phyloP scores from a whole-genome alignment of 2,113 vertebrate species.

The Pseudolaguvia tuberculata region DNA sequence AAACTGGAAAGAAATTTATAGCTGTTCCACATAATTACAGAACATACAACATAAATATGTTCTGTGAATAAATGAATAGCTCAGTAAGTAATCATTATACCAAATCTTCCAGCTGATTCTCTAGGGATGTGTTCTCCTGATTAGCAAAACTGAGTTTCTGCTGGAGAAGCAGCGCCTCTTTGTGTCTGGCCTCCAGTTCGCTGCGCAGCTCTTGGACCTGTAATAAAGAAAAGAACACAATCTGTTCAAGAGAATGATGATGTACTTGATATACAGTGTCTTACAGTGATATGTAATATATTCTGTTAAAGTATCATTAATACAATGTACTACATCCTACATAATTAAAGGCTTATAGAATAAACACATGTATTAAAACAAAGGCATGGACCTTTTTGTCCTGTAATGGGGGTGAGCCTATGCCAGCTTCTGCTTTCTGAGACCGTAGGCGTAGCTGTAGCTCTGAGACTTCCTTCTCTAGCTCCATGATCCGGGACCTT shows the following conservation, averaged over 20 bases:
- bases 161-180: constrained; percentile 72
- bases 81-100: constrained; percentile 68
- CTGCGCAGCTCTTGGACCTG: constrained; percentile 81
- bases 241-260: constrained; percentile 21
- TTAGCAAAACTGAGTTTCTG: constrained; percentile 69
- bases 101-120: constrained; percentile 77
- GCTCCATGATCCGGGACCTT: constrained; percentile 94
- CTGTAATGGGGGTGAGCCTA: constrained; percentile 62
- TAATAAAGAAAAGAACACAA: not conserved
- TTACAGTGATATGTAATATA: not conserved
- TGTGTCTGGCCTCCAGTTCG: constrained; percentile 79
- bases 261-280: too few species aligned
- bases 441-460: constrained; percentile 78
- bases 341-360: not conserved
- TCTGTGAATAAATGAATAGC: too few species aligned
- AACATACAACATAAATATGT: too few species aligned
- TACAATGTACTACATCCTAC: not conserved
- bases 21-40: too few species aligned
- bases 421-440: constrained; percentile 66
- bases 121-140: constrained; percentile 76
- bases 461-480: constrained; percentile 85
- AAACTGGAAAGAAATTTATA: too few species aligned
- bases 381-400: constrained; percentile 63
- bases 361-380: not conserved
- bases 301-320: not conserved